Conservation (phyloP, 2,888 invertebrate genomes). For the Sabatieria punctata region DNA sequence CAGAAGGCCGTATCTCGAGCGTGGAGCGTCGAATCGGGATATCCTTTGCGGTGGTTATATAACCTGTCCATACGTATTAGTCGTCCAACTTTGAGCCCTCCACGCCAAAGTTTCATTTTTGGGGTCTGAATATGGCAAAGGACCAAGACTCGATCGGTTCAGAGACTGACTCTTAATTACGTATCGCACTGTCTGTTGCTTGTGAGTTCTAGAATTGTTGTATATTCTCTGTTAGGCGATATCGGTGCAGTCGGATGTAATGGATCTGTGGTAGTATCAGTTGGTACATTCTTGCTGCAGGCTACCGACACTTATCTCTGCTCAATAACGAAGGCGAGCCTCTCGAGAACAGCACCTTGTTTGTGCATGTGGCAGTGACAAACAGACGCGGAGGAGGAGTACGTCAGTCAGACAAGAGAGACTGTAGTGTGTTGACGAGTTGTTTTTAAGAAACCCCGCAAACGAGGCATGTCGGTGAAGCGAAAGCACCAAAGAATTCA, state of each 20-base stretch:
- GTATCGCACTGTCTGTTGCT: too few relatives aligned
- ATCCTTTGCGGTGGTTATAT: too few relatives aligned
- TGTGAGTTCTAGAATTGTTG: too few relatives aligned
- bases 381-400: constrained; percentile 41
- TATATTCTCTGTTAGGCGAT: not conserved
- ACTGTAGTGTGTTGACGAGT: not conserved
- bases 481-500: constrained; percentile 35
- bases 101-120: too few relatives aligned
- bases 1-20: too few relatives aligned
- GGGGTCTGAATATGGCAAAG: too few relatives aligned
- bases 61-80: too few relatives aligned
- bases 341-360: constrained; percentile 40
- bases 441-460: constrained; percentile 33
- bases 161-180: too few relatives aligned
- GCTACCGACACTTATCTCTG: constrained; percentile 42
- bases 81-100: too few relatives aligned
- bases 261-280: constrained; percentile 3
- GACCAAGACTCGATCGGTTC: too few relatives aligned
- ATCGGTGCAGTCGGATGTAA: constrained; percentile 1
- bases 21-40: too few relatives aligned
- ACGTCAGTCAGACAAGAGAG: constrained; percentile 11
- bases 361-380: constrained; percentile 43
- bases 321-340: constrained; percentile 40
- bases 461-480: constrained; percentile 33
- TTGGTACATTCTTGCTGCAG: constrained; percentile 28